Evolutionary conservation across 2,113 vertebrate genomes (phyloP).

Genomic region (Xyrauchen texanus): DNA sequence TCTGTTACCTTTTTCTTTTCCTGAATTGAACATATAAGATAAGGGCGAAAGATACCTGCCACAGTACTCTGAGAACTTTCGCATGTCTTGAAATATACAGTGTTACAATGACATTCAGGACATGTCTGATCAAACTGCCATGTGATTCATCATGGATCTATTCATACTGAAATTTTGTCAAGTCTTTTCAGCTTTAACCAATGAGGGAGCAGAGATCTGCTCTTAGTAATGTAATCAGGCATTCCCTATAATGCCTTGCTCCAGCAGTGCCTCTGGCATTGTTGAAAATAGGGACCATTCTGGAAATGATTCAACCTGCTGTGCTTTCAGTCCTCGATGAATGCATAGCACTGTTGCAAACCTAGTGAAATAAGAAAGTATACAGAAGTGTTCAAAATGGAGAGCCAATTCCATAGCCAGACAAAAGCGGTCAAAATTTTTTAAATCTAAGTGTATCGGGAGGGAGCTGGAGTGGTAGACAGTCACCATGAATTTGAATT

Average conservation of each 20-base stretch:
- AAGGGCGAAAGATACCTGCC: background rate
- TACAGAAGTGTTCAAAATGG: background rate
- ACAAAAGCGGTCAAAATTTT: too few relatives aligned
- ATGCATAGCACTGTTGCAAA: constrained; percentile 2
- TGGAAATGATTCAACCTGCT: background rate
- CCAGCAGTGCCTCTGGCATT: constrained; percentile 17
- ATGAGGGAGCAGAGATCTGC: constrained; percentile 5
- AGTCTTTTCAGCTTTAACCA: background rate
- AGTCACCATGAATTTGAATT: too few relatives aligned
- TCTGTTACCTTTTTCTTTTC: background rate
- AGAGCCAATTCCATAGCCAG: too few relatives aligned
- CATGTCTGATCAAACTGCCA: background rate
- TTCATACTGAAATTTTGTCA: background rate
- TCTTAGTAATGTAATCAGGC: constrained; percentile 16
- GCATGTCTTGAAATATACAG: background rate
- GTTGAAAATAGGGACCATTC: too few relatives aligned
- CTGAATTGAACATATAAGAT: too few relatives aligned
- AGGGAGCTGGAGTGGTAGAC: background rate
- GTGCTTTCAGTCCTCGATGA: background rate
- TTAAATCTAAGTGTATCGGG: background rate
- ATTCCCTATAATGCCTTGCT: background rate
- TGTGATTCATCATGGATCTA: constrained; percentile 10
- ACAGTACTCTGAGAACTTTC: background rate
- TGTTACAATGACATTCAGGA: background rate
- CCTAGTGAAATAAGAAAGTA: background rate